These are phyloP conservation scores for Prionailurus bengalensis DNA, from an alignment of 2,113 vertebrate genomes.

Conservation along the genomic window DNA sequence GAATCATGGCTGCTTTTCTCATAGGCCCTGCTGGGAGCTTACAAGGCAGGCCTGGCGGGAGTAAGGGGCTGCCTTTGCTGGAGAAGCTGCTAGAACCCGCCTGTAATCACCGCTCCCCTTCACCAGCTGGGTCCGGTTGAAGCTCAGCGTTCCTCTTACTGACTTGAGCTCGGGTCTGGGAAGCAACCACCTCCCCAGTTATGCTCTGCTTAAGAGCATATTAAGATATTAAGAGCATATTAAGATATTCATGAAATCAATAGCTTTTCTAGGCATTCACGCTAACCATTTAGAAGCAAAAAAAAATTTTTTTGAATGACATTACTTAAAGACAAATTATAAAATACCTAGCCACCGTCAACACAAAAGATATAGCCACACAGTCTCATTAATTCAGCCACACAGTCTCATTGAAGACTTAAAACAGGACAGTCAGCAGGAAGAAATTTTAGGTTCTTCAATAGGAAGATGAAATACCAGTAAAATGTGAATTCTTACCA, in stretches of 20 bases:
- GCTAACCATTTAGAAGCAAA: not conserved
- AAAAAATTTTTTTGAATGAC: not conserved
- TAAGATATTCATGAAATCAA: not conserved
- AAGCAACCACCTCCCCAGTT: not conserved
- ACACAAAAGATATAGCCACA: not conserved
- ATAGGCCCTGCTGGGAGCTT: too few relatives aligned
- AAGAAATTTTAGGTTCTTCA: not conserved
- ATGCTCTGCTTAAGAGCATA: not conserved
- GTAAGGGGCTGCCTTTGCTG: not conserved
- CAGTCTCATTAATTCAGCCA: not conserved
- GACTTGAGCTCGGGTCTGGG: not conserved
- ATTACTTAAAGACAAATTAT: not conserved
- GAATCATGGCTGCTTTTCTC: not conserved
- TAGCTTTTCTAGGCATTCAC: not conserved
- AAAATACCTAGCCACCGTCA: not conserved
- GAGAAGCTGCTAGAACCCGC: too few relatives aligned
- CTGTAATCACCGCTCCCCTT: accelerated
- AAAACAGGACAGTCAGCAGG: not conserved
- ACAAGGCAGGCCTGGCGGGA: not conserved
- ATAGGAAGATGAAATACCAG: not conserved
- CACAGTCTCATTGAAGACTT: not conserved
- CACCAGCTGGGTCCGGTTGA: accelerated
- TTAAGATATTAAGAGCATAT: not conserved
- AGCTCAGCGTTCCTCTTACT: accelerated
- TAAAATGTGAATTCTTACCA: not conserved